Percentiles rank a stretch among this genome's conserved stretches.
Conservation (phyloP, 2,888 invertebrate genomes). For the Apamea anceps region DNA sequence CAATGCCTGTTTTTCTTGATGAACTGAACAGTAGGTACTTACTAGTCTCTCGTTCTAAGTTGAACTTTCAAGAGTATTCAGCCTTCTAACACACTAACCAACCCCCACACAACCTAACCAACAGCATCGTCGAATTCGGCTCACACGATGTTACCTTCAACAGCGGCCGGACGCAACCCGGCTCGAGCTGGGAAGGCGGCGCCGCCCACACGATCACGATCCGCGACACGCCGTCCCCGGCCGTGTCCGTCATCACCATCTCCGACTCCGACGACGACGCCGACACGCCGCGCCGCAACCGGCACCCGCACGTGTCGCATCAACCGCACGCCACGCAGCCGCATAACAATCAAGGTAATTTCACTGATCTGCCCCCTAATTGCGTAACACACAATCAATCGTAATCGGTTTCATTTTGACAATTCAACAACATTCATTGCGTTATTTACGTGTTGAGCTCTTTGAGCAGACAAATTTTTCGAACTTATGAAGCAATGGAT, state of each 20-base stretch:
- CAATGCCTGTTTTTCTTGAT: not conserved
- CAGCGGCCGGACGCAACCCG: constrained; percentile 21
- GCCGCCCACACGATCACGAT: constrained; percentile 97
- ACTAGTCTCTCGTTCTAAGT: not conserved
- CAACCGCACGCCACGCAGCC: constrained; percentile 64
- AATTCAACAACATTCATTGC: too few relatives aligned
- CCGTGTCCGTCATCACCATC: constrained; percentile 97
- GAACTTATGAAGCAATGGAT: too few relatives aligned
- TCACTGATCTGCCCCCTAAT: not conserved
- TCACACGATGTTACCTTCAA: not conserved
- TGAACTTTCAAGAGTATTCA: not conserved
- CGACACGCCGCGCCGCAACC: constrained; percentile 71
- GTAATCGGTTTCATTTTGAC: too few relatives aligned
- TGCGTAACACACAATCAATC: too few relatives aligned
- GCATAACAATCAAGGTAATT: constrained; percentile 74
- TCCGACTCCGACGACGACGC: constrained; percentile 97
- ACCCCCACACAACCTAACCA: constrained; percentile 1
- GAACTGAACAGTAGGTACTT: not conserved
- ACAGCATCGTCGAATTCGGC: constrained; percentile 52
- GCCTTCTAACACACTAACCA: not conserved
- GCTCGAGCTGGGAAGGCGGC: not conserved
- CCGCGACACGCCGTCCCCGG: constrained; percentile 97
- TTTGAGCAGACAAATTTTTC: too few relatives aligned
- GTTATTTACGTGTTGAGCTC: too few relatives aligned
- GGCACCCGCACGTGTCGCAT: constrained; percentile 36